Evolutionary conservation across 2,113 vertebrate genomes (phyloP).

Genomic region (Trichechus manatus): DNA sequence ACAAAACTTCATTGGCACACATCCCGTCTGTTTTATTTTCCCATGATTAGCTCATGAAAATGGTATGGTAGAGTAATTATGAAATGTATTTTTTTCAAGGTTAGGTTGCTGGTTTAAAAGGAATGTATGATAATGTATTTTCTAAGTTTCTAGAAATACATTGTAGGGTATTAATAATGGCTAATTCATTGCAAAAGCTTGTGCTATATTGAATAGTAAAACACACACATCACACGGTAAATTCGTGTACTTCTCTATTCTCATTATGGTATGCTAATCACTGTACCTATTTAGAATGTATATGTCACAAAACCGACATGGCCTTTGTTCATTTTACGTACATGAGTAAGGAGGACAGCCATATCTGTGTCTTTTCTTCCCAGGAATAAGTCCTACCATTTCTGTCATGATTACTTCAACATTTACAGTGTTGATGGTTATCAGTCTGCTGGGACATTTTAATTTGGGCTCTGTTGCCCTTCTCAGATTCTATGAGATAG

Average conservation of each 20-base stretch:
- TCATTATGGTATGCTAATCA: neutral
- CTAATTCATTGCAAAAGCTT: constrained; percentile 34
- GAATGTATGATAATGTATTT: neutral
- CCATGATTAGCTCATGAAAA: constrained; percentile 57
- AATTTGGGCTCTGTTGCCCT: neutral
- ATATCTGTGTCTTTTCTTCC: neutral
- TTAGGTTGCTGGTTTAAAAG: neutral
- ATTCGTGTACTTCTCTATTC: neutral
- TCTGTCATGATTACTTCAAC: neutral
- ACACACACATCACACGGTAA: neutral
- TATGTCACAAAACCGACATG: neutral
- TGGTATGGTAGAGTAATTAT: neutral
- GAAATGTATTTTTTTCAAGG: neutral
- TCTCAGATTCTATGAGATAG: neutral
- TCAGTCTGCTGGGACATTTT: neutral
- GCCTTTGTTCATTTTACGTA: neutral
- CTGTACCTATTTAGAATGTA: neutral
- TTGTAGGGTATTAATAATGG: constrained; percentile 10
- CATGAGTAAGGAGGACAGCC: neutral
- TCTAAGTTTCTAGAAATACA: constrained; percentile 64
- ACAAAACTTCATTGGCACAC: constrained; percentile 31
- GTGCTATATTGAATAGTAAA: neutral
- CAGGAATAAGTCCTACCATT: neutral
- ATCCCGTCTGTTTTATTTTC: constrained; percentile 54
- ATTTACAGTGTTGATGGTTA: neutral